Evolutionary conservation across 2,888 invertebrate genomes (phyloP), one percentile per base, ranked within the genome.

Genomic region (Metopia argyrocephala): DNA sequence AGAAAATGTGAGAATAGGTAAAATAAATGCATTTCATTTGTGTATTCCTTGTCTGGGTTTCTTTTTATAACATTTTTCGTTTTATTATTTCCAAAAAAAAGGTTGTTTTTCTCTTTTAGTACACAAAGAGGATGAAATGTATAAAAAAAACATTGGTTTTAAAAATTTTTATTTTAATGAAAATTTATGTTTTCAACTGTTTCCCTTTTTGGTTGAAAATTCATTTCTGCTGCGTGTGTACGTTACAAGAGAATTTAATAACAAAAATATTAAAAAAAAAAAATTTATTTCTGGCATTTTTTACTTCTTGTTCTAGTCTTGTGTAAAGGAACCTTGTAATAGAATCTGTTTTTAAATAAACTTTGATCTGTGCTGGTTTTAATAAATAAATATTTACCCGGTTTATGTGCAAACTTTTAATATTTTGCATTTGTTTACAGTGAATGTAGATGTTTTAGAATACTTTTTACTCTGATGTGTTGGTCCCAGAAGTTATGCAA

Each of bases 121-220:
- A 54, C 3, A 31, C 28, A 46, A 28, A 21, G 12, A 18, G 59
- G 23, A n/a, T n/a, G n/a, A n/a, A 28, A 65, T 71, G 46, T 62
- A 69, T 61, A 68, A 54, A 23, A 62, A 46, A 62, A 62, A 76
- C 69, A 69, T 69, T 21, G 46, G 28, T 50, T 69, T 38, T 76
- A 54, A 28, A 38, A n/a, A 62, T 70, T 52, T 79, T 66, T 46
- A 59, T 54, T 56, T 69, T 81, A 78, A 78, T 78, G 78, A 81
- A 81, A 81, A 78, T 74, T 74, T 74, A 74, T 81, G 69, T 70
- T 64, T 52, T 52, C 23, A 38, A 46, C 27, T 38, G 23, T 50
- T 56, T 56, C 25, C 4, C 23, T 31, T 66, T 78, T 71, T 54
- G 12, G 7, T 48, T 15, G 5, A 21, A 46, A 54, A 20, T 23